Base-by-base conservation (phyloP, 2,888 invertebrate species). In the Hedya salicella region DNA sequence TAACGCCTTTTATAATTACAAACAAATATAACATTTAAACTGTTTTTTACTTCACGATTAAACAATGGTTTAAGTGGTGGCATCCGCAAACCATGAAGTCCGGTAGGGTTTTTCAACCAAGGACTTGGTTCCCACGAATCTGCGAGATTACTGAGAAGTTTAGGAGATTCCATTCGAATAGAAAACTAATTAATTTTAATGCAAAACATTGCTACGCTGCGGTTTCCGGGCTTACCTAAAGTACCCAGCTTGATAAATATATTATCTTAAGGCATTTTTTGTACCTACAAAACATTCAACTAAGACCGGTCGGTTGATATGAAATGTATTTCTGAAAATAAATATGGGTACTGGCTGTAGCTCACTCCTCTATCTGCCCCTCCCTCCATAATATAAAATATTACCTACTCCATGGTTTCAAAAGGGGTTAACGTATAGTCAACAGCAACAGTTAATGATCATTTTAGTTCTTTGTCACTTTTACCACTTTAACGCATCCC, bases 21-120 rank as follows among this genome's bases (percentile, higher is more conserved):
- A 66, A 61, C 66, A 49, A 61, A 66, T 63, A 63, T 66, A 54
- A 66, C 60, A 66, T 61, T 60, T 60, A 61, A 59, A 17, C 11
- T 2, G 46, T 48, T 66, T 66, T 66, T 66, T 66, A 53, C 40
- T 52, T 1, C 14, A 6, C 11, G 11, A 44, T 30, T 16, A 46
- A 21, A 66, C 66, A 66, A 66, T 66, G 40, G 60, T 17, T 59
- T 30, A 21, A 39, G 36, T 48, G 14, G 54, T 48, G 30, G 52
- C 44, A 65, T 59, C 65, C 65, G 52, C 50, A n/a, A 39, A 42
- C 42, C 25, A 53, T 53, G 19, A 40, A 40, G 9, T 54, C 66
- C 60, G 54, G 48, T 30, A 52, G 66, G 66, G 19, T 48, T 66
- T 61, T 16, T 60, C 66, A 40, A 0, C 14, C 65, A 53, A 59